These are phyloP conservation scores for Styela plicata DNA, from an alignment of 23 tunicate species.

Conservation along the genomic window DNA sequence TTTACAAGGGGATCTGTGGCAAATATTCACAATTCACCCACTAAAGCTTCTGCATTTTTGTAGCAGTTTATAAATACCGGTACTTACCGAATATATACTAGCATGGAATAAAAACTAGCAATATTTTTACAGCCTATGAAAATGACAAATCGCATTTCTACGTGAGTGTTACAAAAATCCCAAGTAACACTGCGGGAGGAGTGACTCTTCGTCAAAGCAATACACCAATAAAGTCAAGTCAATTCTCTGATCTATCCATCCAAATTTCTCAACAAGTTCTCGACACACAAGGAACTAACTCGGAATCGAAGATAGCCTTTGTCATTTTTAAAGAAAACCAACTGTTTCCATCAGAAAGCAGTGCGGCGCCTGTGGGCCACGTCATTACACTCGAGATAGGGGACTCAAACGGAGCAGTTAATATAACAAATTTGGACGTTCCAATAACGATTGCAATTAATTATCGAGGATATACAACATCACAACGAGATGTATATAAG, in stretches of 20 bases:
- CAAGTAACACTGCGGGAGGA: neutral
- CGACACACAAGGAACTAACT: neutral
- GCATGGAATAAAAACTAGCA: too few relatives aligned
- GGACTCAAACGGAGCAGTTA: conserved; percentile 5
- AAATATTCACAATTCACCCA: too few relatives aligned
- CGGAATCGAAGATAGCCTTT: conserved; percentile 13
- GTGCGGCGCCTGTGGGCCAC: neutral
- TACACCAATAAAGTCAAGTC: neutral
- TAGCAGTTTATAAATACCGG: too few relatives aligned
- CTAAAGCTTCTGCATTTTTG: too few relatives aligned
- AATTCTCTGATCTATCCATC: neutral
- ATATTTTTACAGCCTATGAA: too few relatives aligned
- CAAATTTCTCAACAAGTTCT: conserved; percentile 9
- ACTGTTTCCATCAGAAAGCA: conserved; percentile 2
- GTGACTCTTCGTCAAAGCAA: neutral
- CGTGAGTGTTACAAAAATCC: neutral
- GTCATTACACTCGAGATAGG: neutral
- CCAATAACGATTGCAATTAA: neutral
- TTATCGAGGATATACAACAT: neutral
- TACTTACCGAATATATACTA: too few relatives aligned
- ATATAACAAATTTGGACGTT: neutral
- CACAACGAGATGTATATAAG: neutral
- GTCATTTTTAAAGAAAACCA: neutral
- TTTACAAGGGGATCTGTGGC: too few relatives aligned
- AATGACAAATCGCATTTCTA: neutral